Conservation (phyloP, 2,888 invertebrate genomes). For the Argyra leucocephala region DNA sequence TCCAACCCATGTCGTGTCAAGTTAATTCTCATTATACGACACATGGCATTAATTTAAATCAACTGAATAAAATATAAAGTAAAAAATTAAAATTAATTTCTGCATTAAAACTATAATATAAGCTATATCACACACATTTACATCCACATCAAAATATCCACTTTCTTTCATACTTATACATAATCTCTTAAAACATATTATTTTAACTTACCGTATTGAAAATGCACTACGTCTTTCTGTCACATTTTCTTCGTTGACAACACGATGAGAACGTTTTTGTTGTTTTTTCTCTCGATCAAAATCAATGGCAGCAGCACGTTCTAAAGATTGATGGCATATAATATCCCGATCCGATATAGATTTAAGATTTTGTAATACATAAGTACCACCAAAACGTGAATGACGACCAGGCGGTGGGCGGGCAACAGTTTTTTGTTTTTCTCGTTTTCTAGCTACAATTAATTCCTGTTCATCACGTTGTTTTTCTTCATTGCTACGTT, state of each 20-base stretch:
- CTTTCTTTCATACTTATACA: too few relatives aligned
- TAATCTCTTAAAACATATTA: too few relatives aligned
- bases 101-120: too few relatives aligned
- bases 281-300: conserved; percentile 67
- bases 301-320: conserved; percentile 64
- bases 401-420: conserved; percentile 51
- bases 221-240: conserved; percentile 74
- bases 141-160: too few relatives aligned
- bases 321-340: conserved; percentile 78
- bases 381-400: conserved; percentile 90
- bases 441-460: conserved; percentile 61
- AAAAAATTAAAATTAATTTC: too few relatives aligned
- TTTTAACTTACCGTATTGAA: conserved; percentile 54
- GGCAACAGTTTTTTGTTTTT: conserved; percentile 45
- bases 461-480: conserved; percentile 75
- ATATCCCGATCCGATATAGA: conserved; percentile 82
- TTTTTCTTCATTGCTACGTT: conserved; percentile 71
- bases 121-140: too few relatives aligned
- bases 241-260: conserved; percentile 54
- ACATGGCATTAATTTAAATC: too few relatives aligned
- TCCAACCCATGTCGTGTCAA: too few relatives aligned
- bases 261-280: conserved; percentile 66
- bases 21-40: too few relatives aligned
- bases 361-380: conserved; percentile 83
- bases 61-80: too few relatives aligned